A percentile compares a stretch with the other conserved stretches of the same genome.
phyloP scores from a whole-genome alignment of 37 sponge, comb jelly and placozoan genomes.

The Haliclona indistincta region DNA sequence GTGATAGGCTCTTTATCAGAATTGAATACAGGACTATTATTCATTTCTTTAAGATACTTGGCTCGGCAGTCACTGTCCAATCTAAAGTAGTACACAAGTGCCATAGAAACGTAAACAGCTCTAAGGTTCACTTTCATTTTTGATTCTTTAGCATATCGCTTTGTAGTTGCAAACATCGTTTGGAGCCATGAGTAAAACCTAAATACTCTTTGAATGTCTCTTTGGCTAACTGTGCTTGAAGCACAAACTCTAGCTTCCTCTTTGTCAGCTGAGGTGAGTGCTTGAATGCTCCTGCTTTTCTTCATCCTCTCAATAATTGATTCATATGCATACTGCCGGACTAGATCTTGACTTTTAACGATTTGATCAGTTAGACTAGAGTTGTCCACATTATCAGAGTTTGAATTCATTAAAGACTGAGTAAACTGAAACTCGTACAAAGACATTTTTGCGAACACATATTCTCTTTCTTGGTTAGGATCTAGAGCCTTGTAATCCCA shows the following conservation, averaged over 20 bases:
- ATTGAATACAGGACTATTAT: no score
- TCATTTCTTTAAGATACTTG: constrained; percentile 11
- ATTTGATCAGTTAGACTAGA: constrained; percentile 29
- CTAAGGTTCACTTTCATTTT: no score
- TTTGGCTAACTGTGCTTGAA: no score
- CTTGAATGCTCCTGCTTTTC: no score
- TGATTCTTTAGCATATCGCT: no score
- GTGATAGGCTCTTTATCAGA: background rate
- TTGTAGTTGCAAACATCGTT: no score
- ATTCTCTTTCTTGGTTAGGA: constrained; percentile 48
- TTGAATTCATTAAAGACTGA: constrained; percentile 9
- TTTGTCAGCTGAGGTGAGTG: no score
- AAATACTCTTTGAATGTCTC: no score
- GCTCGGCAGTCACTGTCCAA: constrained; percentile 54
- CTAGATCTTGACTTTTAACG: constrained; percentile 31
- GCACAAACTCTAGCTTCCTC: no score
- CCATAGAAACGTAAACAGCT: constrained; percentile 63
- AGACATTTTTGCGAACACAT: constrained; percentile 57
- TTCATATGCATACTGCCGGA: constrained; percentile 47
- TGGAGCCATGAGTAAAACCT: no score
- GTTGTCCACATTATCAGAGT: background rate
- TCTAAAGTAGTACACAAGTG: constrained; percentile 78
- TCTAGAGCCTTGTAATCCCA: constrained; percentile 69
- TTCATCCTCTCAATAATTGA: no score
- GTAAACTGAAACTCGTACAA: no score